Conservation (phyloP, 1,140 invertebrate genomes). For the Diorhabda carinulata region DNA sequence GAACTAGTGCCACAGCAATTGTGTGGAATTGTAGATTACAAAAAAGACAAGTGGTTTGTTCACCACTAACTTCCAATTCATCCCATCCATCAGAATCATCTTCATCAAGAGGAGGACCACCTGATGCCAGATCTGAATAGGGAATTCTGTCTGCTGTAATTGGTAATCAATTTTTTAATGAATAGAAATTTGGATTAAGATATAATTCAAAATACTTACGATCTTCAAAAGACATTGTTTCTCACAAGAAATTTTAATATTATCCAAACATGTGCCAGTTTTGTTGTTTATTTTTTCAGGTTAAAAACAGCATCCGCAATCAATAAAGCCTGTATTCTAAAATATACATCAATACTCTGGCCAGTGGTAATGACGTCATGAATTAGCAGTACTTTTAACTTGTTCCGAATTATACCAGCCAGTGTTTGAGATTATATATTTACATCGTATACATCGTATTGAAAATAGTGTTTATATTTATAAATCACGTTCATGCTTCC, state of each 20-base stretch:
- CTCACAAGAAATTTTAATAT: not conserved
- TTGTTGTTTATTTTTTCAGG: not conserved
- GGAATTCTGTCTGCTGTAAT: constrained; percentile 8
- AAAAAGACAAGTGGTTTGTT: constrained; percentile 55
- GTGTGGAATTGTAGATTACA: constrained; percentile 52
- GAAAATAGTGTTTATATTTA: too few relatives aligned
- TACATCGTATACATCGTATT: too few relatives aligned
- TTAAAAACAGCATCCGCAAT: not conserved
- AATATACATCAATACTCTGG: too few relatives aligned
- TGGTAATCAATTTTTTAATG: too few relatives aligned
- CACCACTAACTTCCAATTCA: constrained; percentile 46
- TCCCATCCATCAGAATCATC: constrained; percentile 48
- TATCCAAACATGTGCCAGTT: not conserved
- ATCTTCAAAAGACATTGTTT: constrained; percentile 2
- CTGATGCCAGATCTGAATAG: not conserved
- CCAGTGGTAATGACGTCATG: too few relatives aligned
- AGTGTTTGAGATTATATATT: too few relatives aligned
- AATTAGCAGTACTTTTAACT: too few relatives aligned
- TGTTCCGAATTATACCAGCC: too few relatives aligned
- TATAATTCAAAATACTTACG: not conserved
- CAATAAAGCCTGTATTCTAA: too few relatives aligned
- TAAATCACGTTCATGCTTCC: too few relatives aligned
- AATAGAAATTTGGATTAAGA: not conserved
- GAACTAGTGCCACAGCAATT: constrained; percentile 55
- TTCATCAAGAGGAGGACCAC: constrained; percentile 30